Evolutionary conservation across 2,113 vertebrate genomes (phyloP).

Genomic region (Scopus umbretta): DNA sequence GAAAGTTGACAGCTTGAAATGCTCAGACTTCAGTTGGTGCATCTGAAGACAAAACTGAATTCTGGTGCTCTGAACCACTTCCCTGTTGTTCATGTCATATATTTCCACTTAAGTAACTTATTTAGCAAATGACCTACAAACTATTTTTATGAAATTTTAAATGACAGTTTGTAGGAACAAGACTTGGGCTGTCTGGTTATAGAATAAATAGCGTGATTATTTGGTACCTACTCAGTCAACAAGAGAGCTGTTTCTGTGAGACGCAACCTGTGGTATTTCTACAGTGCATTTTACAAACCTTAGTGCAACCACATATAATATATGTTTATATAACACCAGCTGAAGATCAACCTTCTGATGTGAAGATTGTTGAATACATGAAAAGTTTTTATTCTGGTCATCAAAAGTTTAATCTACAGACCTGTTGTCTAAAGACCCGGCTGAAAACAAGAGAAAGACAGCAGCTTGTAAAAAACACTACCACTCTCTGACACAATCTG

Average conservation of each 20-base stretch:
- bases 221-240: background rate
- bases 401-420: background rate
- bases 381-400: background rate
- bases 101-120: background rate
- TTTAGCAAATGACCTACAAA: background rate
- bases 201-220: background rate
- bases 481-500: background rate
- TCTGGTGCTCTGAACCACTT: background rate
- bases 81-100: background rate
- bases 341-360: background rate
- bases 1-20: background rate
- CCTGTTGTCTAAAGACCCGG: background rate
- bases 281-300: background rate
- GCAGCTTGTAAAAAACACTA: background rate
- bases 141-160: background rate
- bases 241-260: background rate
- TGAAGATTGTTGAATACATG: background rate
- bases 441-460: background rate
- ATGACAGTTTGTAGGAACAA: background rate
- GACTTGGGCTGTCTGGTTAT: background rate
- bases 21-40: background rate
- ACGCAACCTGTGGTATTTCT: background rate
- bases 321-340: background rate
- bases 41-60: background rate
- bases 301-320: background rate